These are phyloP conservation scores for Schizaphis graminum DNA, from an alignment of 2,888 invertebrate genomes.

Conservation along the genomic window DNA sequence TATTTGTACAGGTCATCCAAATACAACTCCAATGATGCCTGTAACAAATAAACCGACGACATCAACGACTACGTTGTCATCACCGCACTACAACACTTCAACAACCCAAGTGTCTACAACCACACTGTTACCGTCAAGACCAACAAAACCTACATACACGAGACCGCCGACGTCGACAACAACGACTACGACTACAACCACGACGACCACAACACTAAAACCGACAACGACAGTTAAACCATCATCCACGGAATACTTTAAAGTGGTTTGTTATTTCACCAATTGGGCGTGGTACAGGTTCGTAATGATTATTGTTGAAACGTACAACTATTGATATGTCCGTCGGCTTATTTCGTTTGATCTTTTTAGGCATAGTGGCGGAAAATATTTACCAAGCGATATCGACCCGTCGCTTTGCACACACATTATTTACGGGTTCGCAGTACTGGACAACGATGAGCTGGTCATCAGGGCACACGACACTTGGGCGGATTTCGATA, in stretches of 20 bases:
- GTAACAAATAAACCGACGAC: not conserved
- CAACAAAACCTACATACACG: slow-evolving; percentile 66
- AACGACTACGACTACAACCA: slow-evolving; percentile 68
- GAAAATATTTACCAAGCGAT: slow-evolving; percentile 85
- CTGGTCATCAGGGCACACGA: slow-evolving; percentile 88
- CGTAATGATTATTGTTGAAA: not conserved
- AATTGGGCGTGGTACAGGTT: slow-evolving; percentile 91
- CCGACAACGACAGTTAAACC: slow-evolving; percentile 57
- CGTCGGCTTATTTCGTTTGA: slow-evolving; percentile 11
- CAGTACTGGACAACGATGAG: slow-evolving; percentile 83
- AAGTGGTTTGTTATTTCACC: slow-evolving; percentile 91
- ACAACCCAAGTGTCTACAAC: slow-evolving; percentile 64
- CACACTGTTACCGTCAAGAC: slow-evolving; percentile 64
- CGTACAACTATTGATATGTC: not conserved
- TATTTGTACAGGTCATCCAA: not conserved
- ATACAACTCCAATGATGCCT: slow-evolving; percentile 22
- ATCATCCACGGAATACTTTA: slow-evolving; percentile 73
- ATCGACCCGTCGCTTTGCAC: slow-evolving; percentile 90
- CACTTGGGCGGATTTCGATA: slow-evolving; percentile 90
- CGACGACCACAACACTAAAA: slow-evolving; percentile 66
- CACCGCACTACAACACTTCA: slow-evolving; percentile 27
- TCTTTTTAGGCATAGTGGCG: slow-evolving; percentile 79
- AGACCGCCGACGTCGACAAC: slow-evolving; percentile 69
- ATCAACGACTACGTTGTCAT: slow-evolving; percentile 14
- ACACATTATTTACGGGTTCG: slow-evolving; percentile 93